phyloP scores from a whole-genome alignment of 2,113 vertebrate genomes.

The Eulemur rufifrons region DNA sequence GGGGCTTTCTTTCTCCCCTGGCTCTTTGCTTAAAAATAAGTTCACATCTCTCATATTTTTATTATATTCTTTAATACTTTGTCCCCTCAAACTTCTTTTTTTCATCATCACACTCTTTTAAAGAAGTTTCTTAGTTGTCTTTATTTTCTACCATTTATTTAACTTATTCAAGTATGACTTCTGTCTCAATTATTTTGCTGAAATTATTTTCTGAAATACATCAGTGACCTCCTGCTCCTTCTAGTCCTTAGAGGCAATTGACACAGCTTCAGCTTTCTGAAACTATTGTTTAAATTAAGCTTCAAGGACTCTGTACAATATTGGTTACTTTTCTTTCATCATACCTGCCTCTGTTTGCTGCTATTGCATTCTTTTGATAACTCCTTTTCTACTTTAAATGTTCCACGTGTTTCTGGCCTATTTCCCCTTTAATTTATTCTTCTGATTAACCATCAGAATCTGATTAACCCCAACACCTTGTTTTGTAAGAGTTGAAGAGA shows the following conservation, averaged over 20 bases:
- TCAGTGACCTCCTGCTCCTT: neutral
- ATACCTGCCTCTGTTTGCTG: neutral
- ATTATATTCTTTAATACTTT: neutral
- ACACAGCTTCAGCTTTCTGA: neutral
- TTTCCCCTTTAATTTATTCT: neutral
- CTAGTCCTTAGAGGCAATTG: neutral
- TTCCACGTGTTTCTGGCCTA: neutral
- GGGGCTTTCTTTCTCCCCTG: neutral
- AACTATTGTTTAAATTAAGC: conserved; percentile 17
- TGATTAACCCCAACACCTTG: neutral
- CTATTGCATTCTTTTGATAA: neutral
- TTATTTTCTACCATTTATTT: neutral
- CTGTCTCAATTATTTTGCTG: neutral
- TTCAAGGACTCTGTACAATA: neutral
- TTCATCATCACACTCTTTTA: neutral
- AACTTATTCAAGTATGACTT: neutral
- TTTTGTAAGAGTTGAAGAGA: neutral
- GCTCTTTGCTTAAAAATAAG: neutral
- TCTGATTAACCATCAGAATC: neutral
- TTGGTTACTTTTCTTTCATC: neutral
- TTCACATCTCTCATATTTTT: neutral
- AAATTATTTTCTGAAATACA: neutral
- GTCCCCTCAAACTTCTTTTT: neutral
- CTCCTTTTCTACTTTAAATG: neutral
- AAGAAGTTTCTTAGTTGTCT: neutral